A percentile compares a stretch with the other conserved stretches of the same genome.
Conservation (phyloP, 2,888 invertebrate genomes). For the Clepsis dumicolana region DNA sequence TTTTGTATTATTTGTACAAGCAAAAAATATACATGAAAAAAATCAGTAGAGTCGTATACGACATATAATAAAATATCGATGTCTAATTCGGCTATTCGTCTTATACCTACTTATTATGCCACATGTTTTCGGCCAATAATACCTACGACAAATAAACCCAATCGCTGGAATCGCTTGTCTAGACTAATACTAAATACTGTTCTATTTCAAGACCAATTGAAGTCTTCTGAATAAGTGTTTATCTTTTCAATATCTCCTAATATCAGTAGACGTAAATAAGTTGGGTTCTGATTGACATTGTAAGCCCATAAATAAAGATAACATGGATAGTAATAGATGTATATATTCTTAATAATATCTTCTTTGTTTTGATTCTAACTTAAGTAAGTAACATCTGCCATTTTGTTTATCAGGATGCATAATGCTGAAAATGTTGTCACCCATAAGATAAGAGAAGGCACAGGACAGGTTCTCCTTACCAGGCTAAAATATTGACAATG, state of each 20-base stretch:
- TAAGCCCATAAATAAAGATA: neutral
- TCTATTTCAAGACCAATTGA: neutral
- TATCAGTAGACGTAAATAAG: neutral
- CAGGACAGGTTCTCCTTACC: neutral
- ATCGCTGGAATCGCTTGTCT: neutral
- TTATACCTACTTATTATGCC: too few relatives aligned
- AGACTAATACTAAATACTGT: neutral
- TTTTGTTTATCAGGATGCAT: too few relatives aligned
- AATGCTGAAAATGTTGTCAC: too few relatives aligned
- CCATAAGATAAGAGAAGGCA: neutral
- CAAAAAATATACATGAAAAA: neutral
- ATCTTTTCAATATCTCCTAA: neutral
- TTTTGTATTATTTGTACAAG: neutral
- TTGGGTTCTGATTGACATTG: neutral
- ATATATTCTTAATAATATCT: too few relatives aligned
- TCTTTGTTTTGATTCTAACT: too few relatives aligned
- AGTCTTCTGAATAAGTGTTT: neutral
- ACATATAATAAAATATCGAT: neutral
- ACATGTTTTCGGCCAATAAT: neutral
- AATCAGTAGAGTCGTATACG: too few relatives aligned
- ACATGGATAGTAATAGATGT: too few relatives aligned
- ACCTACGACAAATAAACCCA: neutral
- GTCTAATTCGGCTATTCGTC: too few relatives aligned
- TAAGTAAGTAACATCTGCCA: too few relatives aligned
- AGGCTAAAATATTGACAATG: too few relatives aligned